Base-by-base conservation (phyloP, 1,140 invertebrate species). In the Mylabris phalerata region DNA sequence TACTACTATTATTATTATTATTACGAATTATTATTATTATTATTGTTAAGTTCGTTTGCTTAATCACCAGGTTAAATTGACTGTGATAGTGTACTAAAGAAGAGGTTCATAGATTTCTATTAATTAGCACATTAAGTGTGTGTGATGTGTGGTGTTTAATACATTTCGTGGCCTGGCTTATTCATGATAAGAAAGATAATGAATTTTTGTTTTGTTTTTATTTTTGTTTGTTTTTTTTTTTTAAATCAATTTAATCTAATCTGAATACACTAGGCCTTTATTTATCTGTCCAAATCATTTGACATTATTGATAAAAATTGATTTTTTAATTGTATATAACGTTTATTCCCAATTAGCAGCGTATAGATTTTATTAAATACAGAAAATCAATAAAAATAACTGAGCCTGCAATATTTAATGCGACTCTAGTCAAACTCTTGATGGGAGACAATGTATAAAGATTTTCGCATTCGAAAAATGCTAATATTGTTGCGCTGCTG, bases 21-120 rank as follows among this genome's bases (percentile, higher is more conserved):
- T 32, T 32, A 32, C 19, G 19, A 19, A 19, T 19, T 19, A 32
- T 32, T 32, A 32, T 32, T 32, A 32, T 32, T 32, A 32, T 32
- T 32, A 32, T 32, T 7, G 7, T 54, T 44, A 62, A 38, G 42
- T 58, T 50, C 57, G 60, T 61, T 59, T 67, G 48, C 64, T 69
- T 63, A 63, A 71, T 67, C 69, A 70, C 70, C 67, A 71, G 68
- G 67, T 67, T 70, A 70, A 70, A 71, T 68, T 73, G 67, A 74
- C 72, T 74, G 72, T 74, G 72, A 74, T 74, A 74, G 70, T 73
- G 71, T 71, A 72, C 67, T 72, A 72, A 73, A 71, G 67, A 69
- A 51, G 50, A 57, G 57, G 57, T 49, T 62, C 55, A 52, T 50
- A 57, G 52, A 55, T 57, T 49, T 43, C 42, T 46, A 55, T 55